phyloP scores from a whole-genome alignment of 1,140 invertebrate genomes.

The Temnothorax longispinosus region DNA sequence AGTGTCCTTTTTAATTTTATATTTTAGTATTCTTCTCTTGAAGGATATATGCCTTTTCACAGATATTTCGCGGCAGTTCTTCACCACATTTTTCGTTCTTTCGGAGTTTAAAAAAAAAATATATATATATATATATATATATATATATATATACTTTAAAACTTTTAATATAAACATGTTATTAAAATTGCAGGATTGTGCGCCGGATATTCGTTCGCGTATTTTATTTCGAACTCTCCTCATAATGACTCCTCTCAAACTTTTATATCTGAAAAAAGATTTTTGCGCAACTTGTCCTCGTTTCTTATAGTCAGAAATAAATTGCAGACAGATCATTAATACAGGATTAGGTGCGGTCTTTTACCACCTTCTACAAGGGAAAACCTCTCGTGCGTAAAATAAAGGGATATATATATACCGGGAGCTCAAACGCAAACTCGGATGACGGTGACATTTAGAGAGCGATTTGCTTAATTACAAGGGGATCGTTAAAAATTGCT shows the following conservation, averaged over 20 bases:
- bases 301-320: background rate
- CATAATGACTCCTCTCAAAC: conserved; percentile 19
- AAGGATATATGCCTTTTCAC: background rate
- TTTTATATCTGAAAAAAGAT: background rate
- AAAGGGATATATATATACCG: background rate
- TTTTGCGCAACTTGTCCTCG: background rate
- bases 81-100: background rate
- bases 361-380: background rate
- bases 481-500: conserved; percentile 66
- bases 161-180: background rate
- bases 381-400: background rate
- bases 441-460: background rate
- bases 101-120: background rate
- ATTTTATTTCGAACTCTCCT: conserved; percentile 1
- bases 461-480: conserved; percentile 53
- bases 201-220: background rate
- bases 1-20: conserved; percentile 16
- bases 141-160: background rate
- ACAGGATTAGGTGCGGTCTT: background rate
- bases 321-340: conserved; percentile 32
- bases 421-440: background rate
- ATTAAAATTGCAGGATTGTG: conserved; percentile 15
- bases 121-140: no score
- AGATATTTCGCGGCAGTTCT: background rate
- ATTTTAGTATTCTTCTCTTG: background rate